phyloP scores from a whole-genome alignment of 2,888 invertebrate genomes.

The Rutpela maculata region DNA sequence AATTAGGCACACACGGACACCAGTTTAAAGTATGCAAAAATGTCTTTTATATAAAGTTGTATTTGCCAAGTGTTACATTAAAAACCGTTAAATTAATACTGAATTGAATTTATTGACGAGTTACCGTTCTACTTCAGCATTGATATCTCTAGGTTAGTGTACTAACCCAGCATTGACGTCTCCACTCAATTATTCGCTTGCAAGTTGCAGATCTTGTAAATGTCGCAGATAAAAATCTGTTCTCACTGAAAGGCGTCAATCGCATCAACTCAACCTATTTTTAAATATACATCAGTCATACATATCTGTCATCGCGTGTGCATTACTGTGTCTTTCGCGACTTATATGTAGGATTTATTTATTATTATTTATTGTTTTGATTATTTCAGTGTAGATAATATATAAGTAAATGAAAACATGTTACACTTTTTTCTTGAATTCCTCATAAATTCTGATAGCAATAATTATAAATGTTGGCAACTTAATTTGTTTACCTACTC shows the following conservation, averaged over 20 bases:
- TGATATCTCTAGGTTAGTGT: slow-evolving; percentile 48
- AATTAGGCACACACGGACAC: no score
- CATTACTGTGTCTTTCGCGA: slow-evolving; percentile 19
- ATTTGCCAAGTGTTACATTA: not conserved
- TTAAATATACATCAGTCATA: slow-evolving; percentile 1
- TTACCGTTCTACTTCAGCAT: slow-evolving; percentile 37
- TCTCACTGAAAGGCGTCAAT: slow-evolving; percentile 25
- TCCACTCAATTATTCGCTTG: slow-evolving; percentile 5
- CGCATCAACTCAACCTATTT: slow-evolving; percentile 18
- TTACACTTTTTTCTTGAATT: no score
- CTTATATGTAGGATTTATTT: slow-evolving; percentile 15
- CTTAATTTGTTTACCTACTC: no score
- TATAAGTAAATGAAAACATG: not conserved
- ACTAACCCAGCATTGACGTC: slow-evolving; percentile 42
- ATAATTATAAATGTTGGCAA: no score
- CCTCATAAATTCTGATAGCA: no score
- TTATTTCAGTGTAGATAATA: not conserved
- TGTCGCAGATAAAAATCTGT: slow-evolving; percentile 25
- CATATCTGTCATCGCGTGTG: slow-evolving; percentile 1
- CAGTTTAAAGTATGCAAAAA: not conserved
- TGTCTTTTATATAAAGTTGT: not conserved
- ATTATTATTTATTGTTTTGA: not conserved
- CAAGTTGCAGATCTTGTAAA: slow-evolving; percentile 29
- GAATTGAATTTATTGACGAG: not conserved
- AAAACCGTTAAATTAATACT: not conserved